Base-by-base conservation (phyloP, 2,888 invertebrate genomes). In the Drosophila formosana region DNA sequence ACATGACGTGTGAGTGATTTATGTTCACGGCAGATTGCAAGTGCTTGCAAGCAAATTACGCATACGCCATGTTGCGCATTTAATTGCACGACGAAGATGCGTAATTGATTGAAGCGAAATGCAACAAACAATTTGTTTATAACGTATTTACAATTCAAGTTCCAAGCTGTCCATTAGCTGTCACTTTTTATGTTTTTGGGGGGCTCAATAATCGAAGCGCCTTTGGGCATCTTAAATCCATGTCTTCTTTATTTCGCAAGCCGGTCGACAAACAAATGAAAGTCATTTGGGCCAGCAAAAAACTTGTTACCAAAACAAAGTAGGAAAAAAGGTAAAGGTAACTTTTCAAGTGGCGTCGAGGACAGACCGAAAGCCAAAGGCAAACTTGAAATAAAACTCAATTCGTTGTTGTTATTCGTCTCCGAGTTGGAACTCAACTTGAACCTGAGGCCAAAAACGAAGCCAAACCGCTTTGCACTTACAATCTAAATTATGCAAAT, bases 1-100 rank as follows among this genome's bases (percentile, higher is more conserved):
- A 74, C 84, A 77, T 85, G 85, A 87, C 89, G 78, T 80, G 75
- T 80, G 84, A 85, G 84, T 85, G 85, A 85, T 85, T 85, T 87
- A 87, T 85, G 84, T 77, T 66, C 52, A 47, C 46, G 63, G 51
- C 67, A 37, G 56, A 43, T 32, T 64, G 75, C 64, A 71, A 70
- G 70, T 72, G 47, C 67, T 58, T 63, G 63, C 66, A 49, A 46
- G 64, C 8, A 70, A 61, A 80, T 80, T 78, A 76, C 80, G 74
- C 73, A 76, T 72, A 67, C 71, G 71, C 47, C 80, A 72, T 66
- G 76, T 75, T 57, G 75, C 52, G 63, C 56, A 80, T 85, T 80
- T 82, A 82, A 83, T 83, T 80, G 70, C 83, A 51, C n/a, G 32
- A 51, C n/a, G 30, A 66, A 70, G 50, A 80, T 69, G 55, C 43